Evolutionary conservation across 1,140 invertebrate species (phyloP).

Genomic region (Hyles vespertilio): DNA sequence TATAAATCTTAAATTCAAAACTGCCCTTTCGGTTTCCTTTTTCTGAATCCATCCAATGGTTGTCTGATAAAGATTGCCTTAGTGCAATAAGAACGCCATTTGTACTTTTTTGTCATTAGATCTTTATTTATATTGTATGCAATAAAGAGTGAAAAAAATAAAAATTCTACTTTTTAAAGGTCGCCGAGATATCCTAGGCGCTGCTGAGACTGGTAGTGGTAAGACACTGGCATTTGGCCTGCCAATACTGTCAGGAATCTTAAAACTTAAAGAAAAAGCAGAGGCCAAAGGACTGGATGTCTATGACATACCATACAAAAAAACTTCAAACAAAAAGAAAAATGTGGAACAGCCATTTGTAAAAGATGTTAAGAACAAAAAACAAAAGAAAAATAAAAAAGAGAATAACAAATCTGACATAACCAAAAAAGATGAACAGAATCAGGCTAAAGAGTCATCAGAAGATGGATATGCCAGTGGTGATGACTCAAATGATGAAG

Average conservation of each 20-base stretch:
- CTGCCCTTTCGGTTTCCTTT: too few relatives aligned
- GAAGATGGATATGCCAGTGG: constrained; percentile 63
- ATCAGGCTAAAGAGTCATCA: constrained; percentile 44
- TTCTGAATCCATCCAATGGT: too few relatives aligned
- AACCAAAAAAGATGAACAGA: constrained; percentile 23
- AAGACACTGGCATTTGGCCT: constrained; percentile 98
- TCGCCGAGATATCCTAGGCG: constrained; percentile 92
- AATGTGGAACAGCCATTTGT: constrained; percentile 23
- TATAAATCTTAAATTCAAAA: too few relatives aligned
- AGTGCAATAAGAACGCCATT: too few relatives aligned
- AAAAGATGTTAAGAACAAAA: constrained; percentile 41
- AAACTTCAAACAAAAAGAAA: constrained; percentile 49
- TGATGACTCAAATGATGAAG: constrained; percentile 36
- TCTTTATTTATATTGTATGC: too few relatives aligned
- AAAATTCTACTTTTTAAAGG: constrained; percentile 59
- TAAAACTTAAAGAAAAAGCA: constrained; percentile 80
- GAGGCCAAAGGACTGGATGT: constrained; percentile 46
- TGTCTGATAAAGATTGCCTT: too few relatives aligned
- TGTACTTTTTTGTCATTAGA: too few relatives aligned
- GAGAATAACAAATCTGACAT: constrained; percentile 16
- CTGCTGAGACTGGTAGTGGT: constrained; percentile 98
- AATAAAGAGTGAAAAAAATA: too few relatives aligned
- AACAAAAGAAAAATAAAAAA: constrained; percentile 25
- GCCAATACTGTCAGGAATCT: constrained; percentile 90
- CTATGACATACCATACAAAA: constrained; percentile 65